Conservation (phyloP, 2,113 vertebrate genomes). For the Microtus pennsylvanicus region DNA sequence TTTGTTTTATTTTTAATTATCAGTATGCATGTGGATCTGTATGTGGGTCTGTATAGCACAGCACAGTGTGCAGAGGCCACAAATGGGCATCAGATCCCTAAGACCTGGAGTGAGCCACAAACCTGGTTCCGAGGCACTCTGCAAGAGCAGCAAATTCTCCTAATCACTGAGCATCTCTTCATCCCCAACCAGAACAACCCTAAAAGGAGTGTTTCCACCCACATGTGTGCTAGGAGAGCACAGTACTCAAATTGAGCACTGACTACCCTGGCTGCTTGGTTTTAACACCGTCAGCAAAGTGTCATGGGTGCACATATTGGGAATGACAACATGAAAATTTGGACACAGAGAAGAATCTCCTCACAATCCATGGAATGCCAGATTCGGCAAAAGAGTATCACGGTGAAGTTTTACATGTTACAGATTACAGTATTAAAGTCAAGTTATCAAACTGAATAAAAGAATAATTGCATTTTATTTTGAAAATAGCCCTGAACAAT, state of each 20-base stretch:
- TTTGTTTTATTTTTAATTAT: background rate
- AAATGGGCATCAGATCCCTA: background rate
- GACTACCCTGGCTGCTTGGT: background rate
- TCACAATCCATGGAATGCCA: background rate
- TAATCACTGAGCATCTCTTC: background rate
- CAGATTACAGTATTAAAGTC: background rate
- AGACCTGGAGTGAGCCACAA: background rate
- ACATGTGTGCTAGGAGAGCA: background rate
- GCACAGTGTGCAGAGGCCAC: background rate
- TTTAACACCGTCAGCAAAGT: background rate
- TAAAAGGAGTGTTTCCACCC: background rate
- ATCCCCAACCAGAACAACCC: background rate
- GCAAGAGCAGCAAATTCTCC: background rate
- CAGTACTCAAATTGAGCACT: background rate
- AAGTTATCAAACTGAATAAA: background rate
- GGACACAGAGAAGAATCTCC: background rate
- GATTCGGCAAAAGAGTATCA: background rate
- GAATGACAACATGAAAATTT: background rate
- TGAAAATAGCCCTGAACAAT: background rate
- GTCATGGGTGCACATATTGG: background rate
- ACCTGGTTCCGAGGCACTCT: background rate
- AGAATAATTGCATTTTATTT: background rate
- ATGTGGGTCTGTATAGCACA: background rate
- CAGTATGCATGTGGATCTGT: background rate
- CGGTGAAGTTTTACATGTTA: fast-evolving